phyloP scores from a whole-genome alignment of 2,113 vertebrate species.

The Channa argus region DNA sequence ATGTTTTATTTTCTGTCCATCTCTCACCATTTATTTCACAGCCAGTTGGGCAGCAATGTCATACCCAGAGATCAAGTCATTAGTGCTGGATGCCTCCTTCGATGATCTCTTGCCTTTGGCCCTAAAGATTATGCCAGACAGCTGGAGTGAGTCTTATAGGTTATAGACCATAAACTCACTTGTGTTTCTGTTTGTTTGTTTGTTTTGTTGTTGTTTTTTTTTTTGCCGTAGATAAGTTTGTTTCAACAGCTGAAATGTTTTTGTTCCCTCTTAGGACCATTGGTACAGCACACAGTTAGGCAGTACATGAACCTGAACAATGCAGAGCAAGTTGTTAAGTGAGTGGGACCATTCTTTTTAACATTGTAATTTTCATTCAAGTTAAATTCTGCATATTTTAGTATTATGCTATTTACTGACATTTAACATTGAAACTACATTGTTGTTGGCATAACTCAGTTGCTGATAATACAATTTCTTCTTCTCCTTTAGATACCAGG shows the following conservation, averaged over 20 bases:
- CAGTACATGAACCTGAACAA: slow-evolving; percentile 94
- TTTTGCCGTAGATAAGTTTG: not conserved
- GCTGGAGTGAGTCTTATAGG: slow-evolving; percentile 88
- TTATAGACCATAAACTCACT: not conserved
- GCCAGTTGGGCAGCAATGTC: slow-evolving; percentile 94
- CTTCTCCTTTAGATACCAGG: slow-evolving; percentile 85
- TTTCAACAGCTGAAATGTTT: slow-evolving; percentile 5
- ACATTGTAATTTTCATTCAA: not conserved
- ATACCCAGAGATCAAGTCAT: slow-evolving; percentile 88
- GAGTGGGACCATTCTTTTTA: slow-evolving; percentile 42
- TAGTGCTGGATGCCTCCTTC: slow-evolving; percentile 92
- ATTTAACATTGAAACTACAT: slow-evolving; percentile 7
- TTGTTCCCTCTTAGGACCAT: slow-evolving; percentile 76
- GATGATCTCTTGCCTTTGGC: slow-evolving; percentile 92
- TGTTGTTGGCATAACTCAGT: not conserved
- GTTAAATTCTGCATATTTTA: slow-evolving; percentile 16
- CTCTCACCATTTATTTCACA: slow-evolving; percentile 51
- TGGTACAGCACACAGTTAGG: slow-evolving; percentile 91
- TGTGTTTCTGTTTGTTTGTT: not conserved
- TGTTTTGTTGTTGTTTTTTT: not conserved
- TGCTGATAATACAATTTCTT: slow-evolving; percentile 5
- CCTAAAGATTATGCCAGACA: slow-evolving; percentile 94
- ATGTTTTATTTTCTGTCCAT: not conserved
- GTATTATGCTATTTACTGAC: slow-evolving; percentile 5
- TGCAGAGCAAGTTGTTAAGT: slow-evolving; percentile 92